phyloP scores from a whole-genome alignment of 2,113 vertebrate species.

The Rhipidura dahli region DNA sequence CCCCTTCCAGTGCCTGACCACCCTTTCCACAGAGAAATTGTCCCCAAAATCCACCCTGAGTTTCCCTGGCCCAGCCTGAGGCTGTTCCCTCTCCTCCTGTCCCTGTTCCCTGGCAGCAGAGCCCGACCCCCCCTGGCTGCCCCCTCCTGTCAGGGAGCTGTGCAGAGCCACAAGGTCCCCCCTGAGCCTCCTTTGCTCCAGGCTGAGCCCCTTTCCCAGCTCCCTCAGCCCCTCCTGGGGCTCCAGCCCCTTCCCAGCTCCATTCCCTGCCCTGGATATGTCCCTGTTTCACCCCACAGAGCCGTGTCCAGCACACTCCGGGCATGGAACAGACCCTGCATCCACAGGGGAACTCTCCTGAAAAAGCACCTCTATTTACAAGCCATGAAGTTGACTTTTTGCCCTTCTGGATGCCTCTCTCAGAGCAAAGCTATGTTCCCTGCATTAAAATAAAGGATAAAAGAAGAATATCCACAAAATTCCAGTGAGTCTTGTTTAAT shows the following conservation, averaged over 20 bases:
- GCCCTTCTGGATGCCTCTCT: not conserved
- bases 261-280: not conserved
- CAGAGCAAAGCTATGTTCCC: not conserved
- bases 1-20: not conserved
- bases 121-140: not conserved
- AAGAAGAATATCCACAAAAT: not conserved
- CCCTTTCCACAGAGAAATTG: not conserved
- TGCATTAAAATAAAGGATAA: not conserved
- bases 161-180: not conserved
- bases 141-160: not conserved
- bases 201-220: not conserved
- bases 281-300: not conserved
- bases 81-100: not conserved
- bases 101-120: not conserved
- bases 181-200: not conserved
- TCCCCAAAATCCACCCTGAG: fast-evolving
- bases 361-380: not conserved
- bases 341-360: fast-evolving
- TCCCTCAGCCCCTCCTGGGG: not conserved
- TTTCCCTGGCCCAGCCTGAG: not conserved
- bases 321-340: not conserved
- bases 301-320: not conserved
- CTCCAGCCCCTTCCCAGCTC: not conserved
- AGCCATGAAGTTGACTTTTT: fast-evolving
- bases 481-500: not conserved